Percentiles rank a stretch among this genome's conserved stretches.
These are phyloP conservation scores for Pipistrellus pygmaeus DNA, from an alignment of 2,797 vertebrate species.

Conservation along the genomic window DNA sequence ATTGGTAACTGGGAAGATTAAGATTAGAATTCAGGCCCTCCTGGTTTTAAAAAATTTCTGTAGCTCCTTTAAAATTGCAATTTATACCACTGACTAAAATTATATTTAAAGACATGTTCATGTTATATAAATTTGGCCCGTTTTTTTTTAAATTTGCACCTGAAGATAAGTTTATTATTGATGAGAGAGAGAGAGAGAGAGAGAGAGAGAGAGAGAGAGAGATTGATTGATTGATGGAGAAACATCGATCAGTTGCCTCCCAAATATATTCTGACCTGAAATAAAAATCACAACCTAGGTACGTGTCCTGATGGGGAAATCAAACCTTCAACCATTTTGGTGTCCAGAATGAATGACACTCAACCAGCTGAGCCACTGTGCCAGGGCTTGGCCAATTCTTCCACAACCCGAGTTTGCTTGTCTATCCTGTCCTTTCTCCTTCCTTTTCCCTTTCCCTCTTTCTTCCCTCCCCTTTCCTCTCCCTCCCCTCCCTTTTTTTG, in stretches of 20 bases:
- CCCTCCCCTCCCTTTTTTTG: background rate
- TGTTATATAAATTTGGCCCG: background rate
- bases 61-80: slow-evolving; percentile 35
- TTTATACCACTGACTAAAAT: slow-evolving; percentile 32
- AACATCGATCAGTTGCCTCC: background rate
- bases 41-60: background rate
- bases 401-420: background rate
- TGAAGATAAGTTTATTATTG: background rate
- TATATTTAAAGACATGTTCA: slow-evolving; percentile 50
- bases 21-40: background rate
- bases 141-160: background rate
- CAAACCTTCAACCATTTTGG: background rate
- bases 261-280: background rate
- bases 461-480: rapidly evolving
- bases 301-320: background rate
- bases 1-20: background rate
- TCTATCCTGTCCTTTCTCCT: background rate
- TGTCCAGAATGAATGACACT: background rate
- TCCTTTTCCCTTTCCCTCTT: no score
- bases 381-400: background rate
- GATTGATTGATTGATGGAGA: background rate
- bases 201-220: background rate
- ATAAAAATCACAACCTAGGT: background rate
- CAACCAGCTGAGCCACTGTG: background rate
- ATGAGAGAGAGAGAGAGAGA: background rate